Evolutionary conservation across 2,797 vertebrate genomes (phyloP).

Genomic region (Discoglossus pictus): DNA sequence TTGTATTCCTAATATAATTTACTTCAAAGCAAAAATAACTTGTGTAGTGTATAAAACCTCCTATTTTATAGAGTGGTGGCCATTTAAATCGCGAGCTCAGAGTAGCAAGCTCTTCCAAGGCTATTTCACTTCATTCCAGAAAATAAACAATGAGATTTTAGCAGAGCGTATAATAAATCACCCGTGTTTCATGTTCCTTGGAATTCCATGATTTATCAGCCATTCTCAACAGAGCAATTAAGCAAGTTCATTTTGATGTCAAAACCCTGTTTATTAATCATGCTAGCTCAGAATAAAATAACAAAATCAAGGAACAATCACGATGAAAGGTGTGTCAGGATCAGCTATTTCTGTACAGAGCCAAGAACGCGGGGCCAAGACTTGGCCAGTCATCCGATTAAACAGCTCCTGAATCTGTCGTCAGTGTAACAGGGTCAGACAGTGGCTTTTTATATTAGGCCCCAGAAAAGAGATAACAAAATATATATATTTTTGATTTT

Average conservation of each 20-base stretch:
- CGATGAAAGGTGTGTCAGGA: slow-evolving; percentile 1
- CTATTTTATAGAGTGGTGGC: no score
- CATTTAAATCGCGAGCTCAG: no score
- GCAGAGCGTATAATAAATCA: slow-evolving; percentile 2
- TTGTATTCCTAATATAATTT: no score
- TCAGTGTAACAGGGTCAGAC: slow-evolving; percentile 1
- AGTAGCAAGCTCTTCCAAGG: no score
- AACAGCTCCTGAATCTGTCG: background rate
- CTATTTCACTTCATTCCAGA: no score
- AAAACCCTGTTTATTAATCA: background rate
- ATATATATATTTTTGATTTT: no score
- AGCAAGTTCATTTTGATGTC: background rate
- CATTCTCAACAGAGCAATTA: background rate
- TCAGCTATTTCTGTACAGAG: background rate
- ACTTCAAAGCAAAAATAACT: no score
- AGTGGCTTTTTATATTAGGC: no score
- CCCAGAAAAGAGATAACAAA: no score
- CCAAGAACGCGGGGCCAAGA: background rate
- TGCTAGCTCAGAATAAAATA: background rate
- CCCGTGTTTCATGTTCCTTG: background rate
- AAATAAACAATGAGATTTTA: no score
- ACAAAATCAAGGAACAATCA: background rate
- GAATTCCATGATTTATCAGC: background rate
- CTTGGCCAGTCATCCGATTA: background rate
- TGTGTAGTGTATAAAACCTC: no score